These are phyloP conservation scores for Tipula unca DNA, from an alignment of 2,888 invertebrate genomes.

Conservation along the genomic window DNA sequence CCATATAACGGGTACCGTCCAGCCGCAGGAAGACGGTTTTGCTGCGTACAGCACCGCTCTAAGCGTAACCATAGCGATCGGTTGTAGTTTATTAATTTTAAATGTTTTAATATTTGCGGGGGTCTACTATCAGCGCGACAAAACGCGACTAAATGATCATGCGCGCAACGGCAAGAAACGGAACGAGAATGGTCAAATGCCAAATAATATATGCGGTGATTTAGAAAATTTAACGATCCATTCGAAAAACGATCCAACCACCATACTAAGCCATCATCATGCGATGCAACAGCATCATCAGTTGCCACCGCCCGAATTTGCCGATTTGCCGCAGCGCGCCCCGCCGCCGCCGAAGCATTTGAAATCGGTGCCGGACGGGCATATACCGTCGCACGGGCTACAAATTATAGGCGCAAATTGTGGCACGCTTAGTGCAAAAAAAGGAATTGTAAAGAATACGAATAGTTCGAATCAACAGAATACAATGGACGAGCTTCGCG, in stretches of 20 bases:
- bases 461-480: slow-evolving; percentile 38
- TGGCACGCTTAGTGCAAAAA: slow-evolving; percentile 61
- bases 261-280: slow-evolving; percentile 65
- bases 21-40: slow-evolving; percentile 75
- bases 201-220: slow-evolving; percentile 81
- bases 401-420: slow-evolving; percentile 64
- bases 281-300: slow-evolving; percentile 71
- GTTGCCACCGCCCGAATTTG: slow-evolving; percentile 77
- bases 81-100: slow-evolving; percentile 81
- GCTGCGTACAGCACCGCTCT: slow-evolving; percentile 85
- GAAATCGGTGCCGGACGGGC: slow-evolving; percentile 56
- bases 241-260: slow-evolving; percentile 60
- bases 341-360: slow-evolving; percentile 65
- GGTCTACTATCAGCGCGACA: slow-evolving; percentile 86
- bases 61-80: slow-evolving; percentile 89
- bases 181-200: slow-evolving; percentile 79
- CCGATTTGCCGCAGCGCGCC: slow-evolving; percentile 68
- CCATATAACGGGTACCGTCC: slow-evolving; percentile 40
- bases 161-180: slow-evolving; percentile 54
- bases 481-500: slow-evolving; percentile 72
- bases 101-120: slow-evolving; percentile 92
- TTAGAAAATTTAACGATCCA: slow-evolving; percentile 51
- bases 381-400: slow-evolving; percentile 66
- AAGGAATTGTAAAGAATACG: slow-evolving; percentile 47
- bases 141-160: slow-evolving; percentile 59